A percentile compares a stretch with the other conserved stretches of the same genome.
Conservation (phyloP, 2,797 vertebrate genomes). For the Alcedo atthis region DNA sequence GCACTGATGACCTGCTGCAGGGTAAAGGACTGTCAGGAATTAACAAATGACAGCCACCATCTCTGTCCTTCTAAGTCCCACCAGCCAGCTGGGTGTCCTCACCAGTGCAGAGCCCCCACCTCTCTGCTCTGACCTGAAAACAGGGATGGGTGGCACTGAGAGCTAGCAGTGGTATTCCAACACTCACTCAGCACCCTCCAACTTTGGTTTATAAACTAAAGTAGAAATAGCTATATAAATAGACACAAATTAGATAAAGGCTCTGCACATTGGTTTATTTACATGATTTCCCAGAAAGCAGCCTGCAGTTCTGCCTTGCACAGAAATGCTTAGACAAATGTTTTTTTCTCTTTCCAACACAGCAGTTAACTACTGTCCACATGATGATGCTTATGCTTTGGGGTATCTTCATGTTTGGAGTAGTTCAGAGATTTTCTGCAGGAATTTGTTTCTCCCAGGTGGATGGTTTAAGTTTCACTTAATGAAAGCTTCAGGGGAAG, state of each 20-base stretch:
- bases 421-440: constrained; percentile 36
- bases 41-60: not conserved
- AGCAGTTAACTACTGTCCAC: constrained; percentile 3
- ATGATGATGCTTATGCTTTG: not conserved
- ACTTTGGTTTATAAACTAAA: not conserved
- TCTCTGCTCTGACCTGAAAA: not conserved
- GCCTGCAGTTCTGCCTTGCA: not conserved
- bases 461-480: constrained; percentile 38
- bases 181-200: not conserved
- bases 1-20: not conserved
- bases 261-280: not conserved
- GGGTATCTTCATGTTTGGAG: constrained; percentile 7
- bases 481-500: not conserved
- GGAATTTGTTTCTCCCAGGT: constrained; percentile 30
- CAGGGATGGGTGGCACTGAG: accelerated
- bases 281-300: not conserved
- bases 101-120: accelerated
- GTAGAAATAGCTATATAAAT: not conserved
- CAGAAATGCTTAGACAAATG: not conserved
- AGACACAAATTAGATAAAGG: not conserved
- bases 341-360: not conserved
- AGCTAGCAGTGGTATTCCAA: not conserved
- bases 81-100: accelerated
- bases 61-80: not conserved
- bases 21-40: accelerated